A percentile compares a stretch with the other conserved stretches of the same genome.
Evolutionary conservation across 2,113 vertebrate genomes (phyloP).

Genomic region (Xiphorhynchus elegans): DNA sequence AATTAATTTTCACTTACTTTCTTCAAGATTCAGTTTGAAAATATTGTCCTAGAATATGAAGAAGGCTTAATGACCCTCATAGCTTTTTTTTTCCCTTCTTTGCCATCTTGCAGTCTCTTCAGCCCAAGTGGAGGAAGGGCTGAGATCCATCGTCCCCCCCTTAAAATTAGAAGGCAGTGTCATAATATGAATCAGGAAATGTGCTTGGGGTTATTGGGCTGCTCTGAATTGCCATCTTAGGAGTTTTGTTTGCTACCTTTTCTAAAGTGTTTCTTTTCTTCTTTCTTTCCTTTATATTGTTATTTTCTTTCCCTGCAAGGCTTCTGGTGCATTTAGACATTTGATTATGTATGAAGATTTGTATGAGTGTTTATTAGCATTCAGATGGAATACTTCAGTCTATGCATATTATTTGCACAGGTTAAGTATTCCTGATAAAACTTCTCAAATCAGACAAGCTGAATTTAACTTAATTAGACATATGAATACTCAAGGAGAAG

Average conservation of each 20-base stretch:
- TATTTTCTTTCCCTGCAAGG: background rate
- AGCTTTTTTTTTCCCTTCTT: background rate
- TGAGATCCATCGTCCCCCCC: background rate
- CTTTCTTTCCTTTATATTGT: background rate
- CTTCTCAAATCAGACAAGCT: constrained; percentile 67
- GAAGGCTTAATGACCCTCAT: background rate
- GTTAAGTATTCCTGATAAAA: constrained; percentile 74
- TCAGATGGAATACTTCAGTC: constrained; percentile 24
- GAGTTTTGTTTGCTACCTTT: background rate
- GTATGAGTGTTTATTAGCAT: constrained; percentile 56
- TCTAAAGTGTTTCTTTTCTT: background rate
- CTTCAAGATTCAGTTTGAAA: background rate
- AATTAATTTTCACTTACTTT: background rate
- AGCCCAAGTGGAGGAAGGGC: background rate
- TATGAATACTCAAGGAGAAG: constrained; percentile 48
- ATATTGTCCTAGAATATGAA: background rate
- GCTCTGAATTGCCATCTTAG: background rate
- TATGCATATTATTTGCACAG: constrained; percentile 69
- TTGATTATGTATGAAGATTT: constrained; percentile 14
- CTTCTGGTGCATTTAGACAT: background rate
- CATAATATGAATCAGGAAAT: background rate
- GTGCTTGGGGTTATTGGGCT: background rate
- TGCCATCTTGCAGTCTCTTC: background rate
- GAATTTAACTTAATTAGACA: constrained; percentile 75
- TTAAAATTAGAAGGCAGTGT: background rate